These are phyloP conservation scores for Protobothrops flavoviridis DNA, from an alignment of 2,113 vertebrate genomes.

Conservation along the genomic window DNA sequence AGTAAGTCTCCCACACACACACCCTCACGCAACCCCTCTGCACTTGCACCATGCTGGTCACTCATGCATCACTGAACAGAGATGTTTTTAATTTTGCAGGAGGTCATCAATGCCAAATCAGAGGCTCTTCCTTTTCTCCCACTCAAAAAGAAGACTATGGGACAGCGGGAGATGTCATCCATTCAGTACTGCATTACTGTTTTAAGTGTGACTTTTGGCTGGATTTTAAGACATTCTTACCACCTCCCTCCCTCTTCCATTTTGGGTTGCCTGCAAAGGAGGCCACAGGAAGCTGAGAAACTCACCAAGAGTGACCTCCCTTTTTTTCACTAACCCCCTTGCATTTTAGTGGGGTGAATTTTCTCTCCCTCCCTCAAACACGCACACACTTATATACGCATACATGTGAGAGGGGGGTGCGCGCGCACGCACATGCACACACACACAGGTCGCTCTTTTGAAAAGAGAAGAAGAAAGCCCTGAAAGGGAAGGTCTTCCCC, in stretches of 20 bases:
- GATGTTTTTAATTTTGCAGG: neutral
- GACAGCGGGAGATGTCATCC: neutral
- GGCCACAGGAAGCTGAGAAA: neutral
- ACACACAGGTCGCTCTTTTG: neutral
- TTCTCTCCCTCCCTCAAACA: neutral
- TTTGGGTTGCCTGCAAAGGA: accelerated
- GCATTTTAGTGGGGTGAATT: slow-evolving; percentile 39
- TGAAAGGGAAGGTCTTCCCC: slow-evolving; percentile 21
- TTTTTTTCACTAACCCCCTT: slow-evolving; percentile 38
- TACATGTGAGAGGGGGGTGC: neutral
- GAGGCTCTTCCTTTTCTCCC: neutral
- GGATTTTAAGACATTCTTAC: neutral
- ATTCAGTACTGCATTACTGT: neutral
- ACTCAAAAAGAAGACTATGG: neutral
- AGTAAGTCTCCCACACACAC: neutral
- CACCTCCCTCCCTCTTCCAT: neutral
- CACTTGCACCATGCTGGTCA: neutral
- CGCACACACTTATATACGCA: neutral
- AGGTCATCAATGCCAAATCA: neutral
- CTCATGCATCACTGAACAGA: neutral
- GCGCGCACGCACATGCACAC: neutral
- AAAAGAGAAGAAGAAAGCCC: neutral
- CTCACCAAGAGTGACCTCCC: neutral
- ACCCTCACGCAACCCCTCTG: neutral
- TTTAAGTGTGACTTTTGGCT: neutral